A percentile compares a stretch with the other conserved stretches of the same genome.
Conservation (phyloP, 1,140 invertebrate genomes). For the Heliconius hermathena region DNA sequence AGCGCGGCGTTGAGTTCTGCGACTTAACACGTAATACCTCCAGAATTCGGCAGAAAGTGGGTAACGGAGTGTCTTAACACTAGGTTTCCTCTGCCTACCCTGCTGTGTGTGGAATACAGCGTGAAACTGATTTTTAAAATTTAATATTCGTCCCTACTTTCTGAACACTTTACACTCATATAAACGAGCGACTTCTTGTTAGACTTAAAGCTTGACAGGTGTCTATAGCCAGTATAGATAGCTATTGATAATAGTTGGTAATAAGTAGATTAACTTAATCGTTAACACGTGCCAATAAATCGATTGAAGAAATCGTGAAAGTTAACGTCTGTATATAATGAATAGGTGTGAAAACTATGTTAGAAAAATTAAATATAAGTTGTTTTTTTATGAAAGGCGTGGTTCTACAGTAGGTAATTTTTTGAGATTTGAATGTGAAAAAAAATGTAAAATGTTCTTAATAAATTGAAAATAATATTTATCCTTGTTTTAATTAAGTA, state of each 20-base stretch:
- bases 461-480: too few relatives aligned
- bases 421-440: background rate
- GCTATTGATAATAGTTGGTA: conserved; percentile 7
- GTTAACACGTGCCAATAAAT: conserved; percentile 23
- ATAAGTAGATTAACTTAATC: conserved; percentile 17
- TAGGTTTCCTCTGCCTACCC: too few relatives aligned
- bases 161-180: background rate
- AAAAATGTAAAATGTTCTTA: too few relatives aligned
- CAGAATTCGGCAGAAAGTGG: too few relatives aligned
- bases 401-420: background rate
- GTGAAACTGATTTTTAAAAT: too few relatives aligned
- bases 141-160: too few relatives aligned
- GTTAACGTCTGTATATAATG: conserved; percentile 5
- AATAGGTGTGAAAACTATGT: conserved; percentile 13
- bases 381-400: background rate
- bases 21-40: too few relatives aligned
- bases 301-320: conserved; percentile 13
- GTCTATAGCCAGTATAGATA: background rate
- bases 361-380: background rate
- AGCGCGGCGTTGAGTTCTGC: too few relatives aligned
- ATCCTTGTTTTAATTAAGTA: too few relatives aligned
- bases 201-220: conserved; percentile 17
- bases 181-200: background rate
- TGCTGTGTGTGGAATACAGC: too few relatives aligned
- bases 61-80: too few relatives aligned